Base-by-base conservation (phyloP, 2,797 vertebrate species). In the Anolis apletophallus region DNA sequence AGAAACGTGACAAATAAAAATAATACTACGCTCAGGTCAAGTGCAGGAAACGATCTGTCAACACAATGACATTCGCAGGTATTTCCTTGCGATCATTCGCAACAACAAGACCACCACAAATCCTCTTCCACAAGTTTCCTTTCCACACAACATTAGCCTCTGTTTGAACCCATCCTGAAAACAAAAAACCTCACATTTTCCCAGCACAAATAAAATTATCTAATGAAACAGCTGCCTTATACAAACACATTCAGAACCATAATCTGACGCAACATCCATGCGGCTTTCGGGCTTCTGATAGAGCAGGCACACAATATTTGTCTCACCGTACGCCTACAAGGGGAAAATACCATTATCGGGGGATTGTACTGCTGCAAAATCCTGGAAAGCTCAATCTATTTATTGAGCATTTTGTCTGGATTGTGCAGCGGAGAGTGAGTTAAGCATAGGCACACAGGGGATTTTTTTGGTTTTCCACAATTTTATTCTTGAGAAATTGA, bases 111-210 rank as follows among this genome's bases (percentile, higher is more conserved):
- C 9, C 52, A 34, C 34, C 21, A 13, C 21, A 40, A 46, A 17
- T 3, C 74, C 84, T 86, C 88, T 93, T 90, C 88, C 85, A 87
- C 68, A 54, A 85, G 85, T 57, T 82, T 88, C 84, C 81, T 26
- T 88, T 84, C 81, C 26, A 75, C 61, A 80, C 36, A 76, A 8
- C 3, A 1, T 5, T 68, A 29, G 17, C 80, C 73, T 75, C 10
- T 67, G 71, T 69, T 36, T 87, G 72, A 55, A 55, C 46, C 26
- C 26, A 17, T 19, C 5, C 19, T 16, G 11, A 82, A 21, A 40
- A 9, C 52, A 40, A 46, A 46, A 46, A 17, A 57, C 34, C 4
- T 46, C 26, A 71, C 34, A 10, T 54, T 59, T 71, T 59, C 40
- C 64, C 67, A 32, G 16, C 17, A 3, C 17, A 46, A 67, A 12